phyloP scores from a whole-genome alignment of 2,113 vertebrate genomes.

The Copsychus sechellarum region DNA sequence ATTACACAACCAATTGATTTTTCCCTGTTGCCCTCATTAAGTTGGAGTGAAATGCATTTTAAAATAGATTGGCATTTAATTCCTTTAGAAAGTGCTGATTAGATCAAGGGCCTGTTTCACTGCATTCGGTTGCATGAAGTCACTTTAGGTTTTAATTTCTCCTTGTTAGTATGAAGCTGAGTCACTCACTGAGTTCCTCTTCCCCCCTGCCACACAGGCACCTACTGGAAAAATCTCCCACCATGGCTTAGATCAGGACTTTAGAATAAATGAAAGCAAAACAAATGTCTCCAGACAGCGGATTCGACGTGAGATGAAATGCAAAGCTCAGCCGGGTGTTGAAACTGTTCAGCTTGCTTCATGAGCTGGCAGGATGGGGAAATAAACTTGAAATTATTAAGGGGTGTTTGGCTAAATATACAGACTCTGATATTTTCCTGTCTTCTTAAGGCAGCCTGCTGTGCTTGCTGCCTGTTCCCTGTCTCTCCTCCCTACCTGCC shows the following conservation, averaged over 20 bases:
- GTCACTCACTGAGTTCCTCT: neutral
- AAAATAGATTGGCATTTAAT: constrained; percentile 70
- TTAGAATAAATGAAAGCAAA: constrained; percentile 43
- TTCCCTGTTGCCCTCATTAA: constrained; percentile 61
- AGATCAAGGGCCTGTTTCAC: constrained; percentile 44
- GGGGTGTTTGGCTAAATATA: neutral
- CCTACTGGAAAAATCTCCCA: constrained; percentile 9
- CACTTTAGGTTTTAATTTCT: constrained; percentile 23
- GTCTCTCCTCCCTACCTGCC: neutral
- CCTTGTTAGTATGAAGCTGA: constrained; percentile 47
- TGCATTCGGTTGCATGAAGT: constrained; percentile 36
- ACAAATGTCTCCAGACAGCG: neutral
- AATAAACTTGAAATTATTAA: constrained; percentile 19
- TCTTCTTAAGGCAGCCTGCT: neutral
- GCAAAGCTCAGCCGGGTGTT: neutral
- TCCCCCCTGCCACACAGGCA: neutral
- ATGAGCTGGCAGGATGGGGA: neutral
- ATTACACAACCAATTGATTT: constrained; percentile 68
- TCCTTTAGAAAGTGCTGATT: constrained; percentile 62
- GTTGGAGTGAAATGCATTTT: constrained; percentile 41
- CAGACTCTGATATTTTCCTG: neutral
- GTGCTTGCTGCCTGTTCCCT: neutral
- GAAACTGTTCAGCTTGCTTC: neutral
- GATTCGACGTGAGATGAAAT: neutral
- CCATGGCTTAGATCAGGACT: neutral